phyloP scores from a whole-genome alignment of 2,888 invertebrate genomes.

The Morpho achilles region DNA sequence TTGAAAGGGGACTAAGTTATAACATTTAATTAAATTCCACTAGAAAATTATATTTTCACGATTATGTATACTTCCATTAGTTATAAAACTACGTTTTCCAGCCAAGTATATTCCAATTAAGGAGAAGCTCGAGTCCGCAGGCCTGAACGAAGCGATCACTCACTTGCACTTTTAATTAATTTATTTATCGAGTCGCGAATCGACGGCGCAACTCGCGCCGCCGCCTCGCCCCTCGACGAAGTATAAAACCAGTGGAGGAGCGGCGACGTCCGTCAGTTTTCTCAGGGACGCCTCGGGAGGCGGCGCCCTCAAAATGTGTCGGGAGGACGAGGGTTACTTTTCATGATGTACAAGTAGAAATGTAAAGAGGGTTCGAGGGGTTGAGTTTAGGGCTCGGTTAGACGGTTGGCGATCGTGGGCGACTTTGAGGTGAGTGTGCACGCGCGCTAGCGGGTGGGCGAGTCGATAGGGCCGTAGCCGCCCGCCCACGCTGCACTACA shows the following conservation, averaged over 20 bases:
- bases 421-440: slow-evolving; percentile 73
- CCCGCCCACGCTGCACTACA: slow-evolving; percentile 69
- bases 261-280: slow-evolving; percentile 70
- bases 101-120: slow-evolving; percentile 69
- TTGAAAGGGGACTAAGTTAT: too few species aligned
- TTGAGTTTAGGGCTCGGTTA: slow-evolving; percentile 48
- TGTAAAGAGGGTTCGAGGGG: slow-evolving; percentile 50
- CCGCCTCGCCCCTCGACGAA: slow-evolving; percentile 56
- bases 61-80: slow-evolving; percentile 26
- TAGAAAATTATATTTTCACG: too few species aligned
- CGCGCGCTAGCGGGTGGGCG: slow-evolving; percentile 50
- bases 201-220: slow-evolving; percentile 76
- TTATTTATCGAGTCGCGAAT: slow-evolving; percentile 78
- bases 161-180: slow-evolving; percentile 81
- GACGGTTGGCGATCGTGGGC: slow-evolving; percentile 39
- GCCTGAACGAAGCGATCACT: slow-evolving; percentile 72
- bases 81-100: slow-evolving; percentile 48
- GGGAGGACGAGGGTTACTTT: slow-evolving; percentile 61
- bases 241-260: slow-evolving; percentile 62
- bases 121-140: slow-evolving; percentile 61
- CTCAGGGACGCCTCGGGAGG: slow-evolving; percentile 62
- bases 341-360: slow-evolving; percentile 49
- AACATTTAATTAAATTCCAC: too few species aligned
- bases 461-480: slow-evolving; percentile 59
- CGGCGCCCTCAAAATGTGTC: slow-evolving; percentile 54